These are phyloP conservation scores for Euthynnus affinis DNA, from an alignment of 2,797 vertebrate genomes.

Conservation along the genomic window DNA sequence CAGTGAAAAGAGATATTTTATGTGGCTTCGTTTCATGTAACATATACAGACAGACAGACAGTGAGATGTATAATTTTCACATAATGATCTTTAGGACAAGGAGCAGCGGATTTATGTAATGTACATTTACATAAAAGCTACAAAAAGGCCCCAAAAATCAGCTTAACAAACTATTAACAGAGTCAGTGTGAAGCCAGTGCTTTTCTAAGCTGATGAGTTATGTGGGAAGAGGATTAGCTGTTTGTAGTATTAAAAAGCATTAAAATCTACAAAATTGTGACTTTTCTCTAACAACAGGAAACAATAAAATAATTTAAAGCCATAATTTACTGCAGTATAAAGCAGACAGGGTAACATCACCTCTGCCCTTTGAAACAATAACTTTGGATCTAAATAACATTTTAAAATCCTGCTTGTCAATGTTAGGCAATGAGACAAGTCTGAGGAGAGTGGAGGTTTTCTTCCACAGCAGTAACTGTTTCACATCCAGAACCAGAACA, in stretches of 20 bases:
- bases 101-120: not conserved
- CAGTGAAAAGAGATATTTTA: not conserved
- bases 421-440: no score
- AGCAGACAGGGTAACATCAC: not conserved
- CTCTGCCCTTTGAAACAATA: not conserved
- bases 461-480: no score
- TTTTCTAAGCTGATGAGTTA: not conserved
- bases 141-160: not conserved
- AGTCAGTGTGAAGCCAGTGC: not conserved
- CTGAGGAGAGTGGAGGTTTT: no score
- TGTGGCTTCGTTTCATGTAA: not conserved
- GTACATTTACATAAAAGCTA: not conserved
- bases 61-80: not conserved
- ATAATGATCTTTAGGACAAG: not conserved
- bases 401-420: no score
- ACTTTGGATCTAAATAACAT: no score
- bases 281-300: not conserved
- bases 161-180: not conserved
- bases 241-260: not conserved
- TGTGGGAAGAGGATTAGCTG: not conserved
- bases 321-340: not conserved
- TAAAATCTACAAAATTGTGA: not conserved
- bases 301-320: no score
- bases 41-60: not conserved
- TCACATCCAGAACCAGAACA: no score